These are phyloP conservation scores for Eupithecia inturbata DNA, from an alignment of 2,888 invertebrate genomes.

Conservation along the genomic window DNA sequence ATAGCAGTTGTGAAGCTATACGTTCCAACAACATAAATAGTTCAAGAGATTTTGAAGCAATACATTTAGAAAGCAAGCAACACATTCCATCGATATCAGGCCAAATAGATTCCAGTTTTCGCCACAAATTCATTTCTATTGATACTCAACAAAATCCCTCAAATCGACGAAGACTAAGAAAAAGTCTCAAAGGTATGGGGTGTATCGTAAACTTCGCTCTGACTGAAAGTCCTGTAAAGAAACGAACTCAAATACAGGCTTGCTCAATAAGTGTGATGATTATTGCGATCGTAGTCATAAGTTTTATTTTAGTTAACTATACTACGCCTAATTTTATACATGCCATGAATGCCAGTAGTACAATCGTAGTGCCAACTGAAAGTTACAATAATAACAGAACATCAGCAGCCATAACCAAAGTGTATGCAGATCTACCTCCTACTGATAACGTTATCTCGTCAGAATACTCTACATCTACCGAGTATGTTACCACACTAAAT, in stretches of 20 bases:
- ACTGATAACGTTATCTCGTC: slow-evolving; percentile 45
- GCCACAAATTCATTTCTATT: slow-evolving; percentile 72
- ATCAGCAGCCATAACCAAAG: slow-evolving; percentile 62
- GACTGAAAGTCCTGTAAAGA: slow-evolving; percentile 75
- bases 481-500: slow-evolving; percentile 47
- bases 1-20: slow-evolving; percentile 51
- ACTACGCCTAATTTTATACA: slow-evolving; percentile 73
- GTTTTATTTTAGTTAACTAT: slow-evolving; percentile 81
- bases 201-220: slow-evolving; percentile 77
- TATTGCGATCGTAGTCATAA: slow-evolving; percentile 79
- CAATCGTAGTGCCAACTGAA: slow-evolving; percentile 78
- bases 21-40: slow-evolving; percentile 49
- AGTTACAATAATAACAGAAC: slow-evolving; percentile 62
- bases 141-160: slow-evolving; percentile 62
- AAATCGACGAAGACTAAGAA: slow-evolving; percentile 70
- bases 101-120: slow-evolving; percentile 71
- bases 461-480: slow-evolving; percentile 55
- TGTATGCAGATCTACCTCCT: slow-evolving; percentile 55
- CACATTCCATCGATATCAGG: slow-evolving; percentile 77
- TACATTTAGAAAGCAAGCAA: slow-evolving; percentile 54
- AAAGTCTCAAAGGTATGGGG: slow-evolving; percentile 76
- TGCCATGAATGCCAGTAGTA: slow-evolving; percentile 67
- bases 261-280: slow-evolving; percentile 83
- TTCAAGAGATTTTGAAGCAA: slow-evolving; percentile 48
- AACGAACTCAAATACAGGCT: slow-evolving; percentile 79